phyloP scores from a whole-genome alignment of 2,797 vertebrate species.

The Helostoma temminkii region DNA sequence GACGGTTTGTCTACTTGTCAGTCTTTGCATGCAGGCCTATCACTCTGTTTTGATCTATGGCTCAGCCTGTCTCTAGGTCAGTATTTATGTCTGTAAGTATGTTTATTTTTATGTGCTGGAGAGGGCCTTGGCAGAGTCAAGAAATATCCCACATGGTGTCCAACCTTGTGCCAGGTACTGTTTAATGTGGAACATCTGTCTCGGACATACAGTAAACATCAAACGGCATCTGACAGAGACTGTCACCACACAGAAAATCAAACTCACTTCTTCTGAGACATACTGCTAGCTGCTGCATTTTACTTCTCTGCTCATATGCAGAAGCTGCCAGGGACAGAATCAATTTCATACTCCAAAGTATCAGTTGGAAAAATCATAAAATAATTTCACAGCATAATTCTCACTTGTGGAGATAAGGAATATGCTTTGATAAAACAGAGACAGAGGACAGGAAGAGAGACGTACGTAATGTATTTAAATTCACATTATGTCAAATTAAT shows the following conservation, averaged over 20 bases:
- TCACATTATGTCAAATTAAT: slow-evolving; percentile 25
- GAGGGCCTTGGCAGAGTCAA: slow-evolving; percentile 14
- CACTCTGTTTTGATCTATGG: slow-evolving; percentile 19
- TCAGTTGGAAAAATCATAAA: slow-evolving; percentile 49
- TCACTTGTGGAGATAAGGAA: slow-evolving; percentile 21
- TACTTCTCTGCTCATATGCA: not conserved
- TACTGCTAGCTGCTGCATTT: not conserved
- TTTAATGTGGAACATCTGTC: slow-evolving; percentile 72
- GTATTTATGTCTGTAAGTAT: slow-evolving; percentile 38
- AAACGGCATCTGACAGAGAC: slow-evolving; percentile 32
- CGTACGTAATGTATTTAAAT: slow-evolving; percentile 24
- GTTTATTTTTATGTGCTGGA: slow-evolving; percentile 40
- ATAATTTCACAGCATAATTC: slow-evolving; percentile 54
- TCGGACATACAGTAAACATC: slow-evolving; percentile 54
- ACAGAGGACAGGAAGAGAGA: not conserved
- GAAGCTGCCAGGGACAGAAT: slow-evolving; percentile 19
- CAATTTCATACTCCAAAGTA: slow-evolving; percentile 43
- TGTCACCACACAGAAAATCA: slow-evolving; percentile 24
- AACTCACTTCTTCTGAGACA: slow-evolving; percentile 17
- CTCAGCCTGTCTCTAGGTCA: slow-evolving; percentile 31
- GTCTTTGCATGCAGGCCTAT: slow-evolving; percentile 3
- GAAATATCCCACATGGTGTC: slow-evolving; percentile 44
- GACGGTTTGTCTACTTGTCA: slow-evolving; percentile 40
- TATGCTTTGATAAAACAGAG: slow-evolving; percentile 24
- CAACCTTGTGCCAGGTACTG: slow-evolving; percentile 42